phyloP scores from a whole-genome alignment of 2,888 invertebrate genomes.

The Ophioninae sp. region DNA sequence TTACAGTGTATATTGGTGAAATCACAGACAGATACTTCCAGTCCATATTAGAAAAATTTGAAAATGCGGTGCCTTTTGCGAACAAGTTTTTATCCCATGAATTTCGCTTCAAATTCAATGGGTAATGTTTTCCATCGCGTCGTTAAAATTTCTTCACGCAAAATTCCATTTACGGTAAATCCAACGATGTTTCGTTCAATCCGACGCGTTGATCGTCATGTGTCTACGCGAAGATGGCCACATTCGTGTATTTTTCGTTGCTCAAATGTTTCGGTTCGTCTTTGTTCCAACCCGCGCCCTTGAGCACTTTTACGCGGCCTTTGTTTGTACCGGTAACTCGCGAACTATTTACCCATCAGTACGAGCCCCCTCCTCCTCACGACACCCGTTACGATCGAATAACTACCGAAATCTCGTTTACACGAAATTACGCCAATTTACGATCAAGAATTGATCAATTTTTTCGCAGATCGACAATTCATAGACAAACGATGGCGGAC shows the following conservation, averaged over 20 bases:
- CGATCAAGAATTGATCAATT: background rate
- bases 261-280: slow-evolving; percentile 26
- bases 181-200: background rate
- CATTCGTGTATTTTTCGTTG: slow-evolving; percentile 6
- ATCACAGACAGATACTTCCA: too few relatives aligned
- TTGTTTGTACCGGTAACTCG: slow-evolving; percentile 41
- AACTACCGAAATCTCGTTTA: background rate
- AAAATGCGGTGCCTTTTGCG: too few relatives aligned
- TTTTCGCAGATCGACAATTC: slow-evolving; percentile 5
- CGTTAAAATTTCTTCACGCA: background rate
- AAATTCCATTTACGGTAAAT: background rate
- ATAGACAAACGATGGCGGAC: slow-evolving; percentile 65
- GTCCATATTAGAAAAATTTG: too few relatives aligned
- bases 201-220: background rate
- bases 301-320: slow-evolving; percentile 12
- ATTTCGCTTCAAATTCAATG: background rate
- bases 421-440: too few relatives aligned
- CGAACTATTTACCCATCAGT: too few relatives aligned
- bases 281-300: background rate
- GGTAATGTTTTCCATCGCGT: background rate
- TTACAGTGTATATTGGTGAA: too few relatives aligned
- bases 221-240: slow-evolving; percentile 44
- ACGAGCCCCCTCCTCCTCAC: too few relatives aligned
- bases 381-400: too few relatives aligned
- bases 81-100: background rate